phyloP scores from a whole-genome alignment of 2,888 invertebrate genomes.

The Sarcophaga subvicina region DNA sequence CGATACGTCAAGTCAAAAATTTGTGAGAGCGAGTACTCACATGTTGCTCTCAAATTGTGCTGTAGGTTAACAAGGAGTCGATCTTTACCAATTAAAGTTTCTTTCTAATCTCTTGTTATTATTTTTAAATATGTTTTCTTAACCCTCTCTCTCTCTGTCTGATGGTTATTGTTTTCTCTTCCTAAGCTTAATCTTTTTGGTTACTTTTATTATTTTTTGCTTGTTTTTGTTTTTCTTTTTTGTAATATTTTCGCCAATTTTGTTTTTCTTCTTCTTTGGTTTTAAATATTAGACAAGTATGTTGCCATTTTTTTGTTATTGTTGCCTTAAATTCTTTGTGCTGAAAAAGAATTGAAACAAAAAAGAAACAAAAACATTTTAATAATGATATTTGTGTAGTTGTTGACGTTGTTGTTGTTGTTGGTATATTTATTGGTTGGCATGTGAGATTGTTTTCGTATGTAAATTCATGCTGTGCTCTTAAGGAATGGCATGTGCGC shows the following conservation, averaged over 20 bases:
- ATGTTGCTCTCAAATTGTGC: too few relatives aligned
- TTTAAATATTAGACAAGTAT: constrained; percentile 50
- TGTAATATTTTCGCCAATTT: constrained; percentile 39
- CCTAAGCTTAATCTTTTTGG: neutral
- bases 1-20: too few relatives aligned
- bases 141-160: constrained; percentile 30
- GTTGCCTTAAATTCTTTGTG: neutral
- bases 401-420: neutral
- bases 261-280: constrained; percentile 25
- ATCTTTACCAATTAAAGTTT: too few relatives aligned
- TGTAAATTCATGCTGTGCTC: neutral
- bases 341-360: neutral
- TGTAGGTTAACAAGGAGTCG: too few relatives aligned
- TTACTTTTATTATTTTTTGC: constrained; percentile 12
- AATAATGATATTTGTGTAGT: too few relatives aligned
- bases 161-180: constrained; percentile 46
- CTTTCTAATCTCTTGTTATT: neutral
- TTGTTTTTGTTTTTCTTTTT: constrained; percentile 21
- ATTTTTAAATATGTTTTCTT: constrained; percentile 26
- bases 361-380: neutral
- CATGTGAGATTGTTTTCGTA: neutral
- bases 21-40: too few relatives aligned
- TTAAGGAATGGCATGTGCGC: constrained; percentile 59
- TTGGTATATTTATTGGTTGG: neutral
- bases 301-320: constrained; percentile 3